phyloP scores from a whole-genome alignment of 2,797 vertebrate species.

The Thamnophis elegans region DNA sequence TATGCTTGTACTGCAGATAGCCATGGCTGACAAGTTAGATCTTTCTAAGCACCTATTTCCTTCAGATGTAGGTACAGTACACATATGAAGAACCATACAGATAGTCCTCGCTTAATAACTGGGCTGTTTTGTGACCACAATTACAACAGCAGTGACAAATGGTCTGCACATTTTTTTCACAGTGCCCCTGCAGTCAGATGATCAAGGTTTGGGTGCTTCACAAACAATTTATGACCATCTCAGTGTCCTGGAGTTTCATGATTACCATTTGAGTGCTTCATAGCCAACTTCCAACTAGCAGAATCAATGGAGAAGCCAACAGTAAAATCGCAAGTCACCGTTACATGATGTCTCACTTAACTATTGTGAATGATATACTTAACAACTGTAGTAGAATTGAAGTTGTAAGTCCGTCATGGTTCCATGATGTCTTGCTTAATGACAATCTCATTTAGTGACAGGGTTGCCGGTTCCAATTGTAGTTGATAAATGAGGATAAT shows the following conservation, averaged over 20 bases:
- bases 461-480: not conserved
- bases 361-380: not conserved
- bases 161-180: not conserved
- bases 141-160: not conserved
- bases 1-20: not conserved
- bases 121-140: not conserved
- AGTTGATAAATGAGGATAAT: not conserved
- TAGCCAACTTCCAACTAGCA: not conserved
- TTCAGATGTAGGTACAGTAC: not conserved
- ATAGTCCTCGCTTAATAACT: not conserved
- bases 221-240: not conserved
- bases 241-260: not conserved
- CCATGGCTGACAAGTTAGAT: not conserved
- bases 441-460: not conserved
- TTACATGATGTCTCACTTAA: not conserved
- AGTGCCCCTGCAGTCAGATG: not conserved
- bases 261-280: not conserved
- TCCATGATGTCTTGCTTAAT: not conserved
- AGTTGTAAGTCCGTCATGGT: not conserved
- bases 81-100: not conserved
- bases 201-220: not conserved
- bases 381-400: not conserved
- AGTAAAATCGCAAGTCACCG: not conserved
- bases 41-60: not conserved
- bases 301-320: not conserved